These are phyloP conservation scores for Drosophila pegasa DNA, from an alignment of 2,888 invertebrate genomes.

Conservation along the genomic window DNA sequence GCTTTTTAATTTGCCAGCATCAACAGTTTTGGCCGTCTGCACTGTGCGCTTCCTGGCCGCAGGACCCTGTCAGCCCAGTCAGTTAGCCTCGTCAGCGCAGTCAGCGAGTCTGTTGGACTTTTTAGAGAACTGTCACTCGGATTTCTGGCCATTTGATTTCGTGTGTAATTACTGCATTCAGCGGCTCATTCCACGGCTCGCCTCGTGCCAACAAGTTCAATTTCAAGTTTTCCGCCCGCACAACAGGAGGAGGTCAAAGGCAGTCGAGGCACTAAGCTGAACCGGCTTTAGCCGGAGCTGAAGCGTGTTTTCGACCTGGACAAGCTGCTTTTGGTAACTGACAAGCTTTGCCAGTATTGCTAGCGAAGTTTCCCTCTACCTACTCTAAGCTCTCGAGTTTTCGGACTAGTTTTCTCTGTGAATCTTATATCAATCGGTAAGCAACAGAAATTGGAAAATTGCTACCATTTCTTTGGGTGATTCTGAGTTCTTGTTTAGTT, in stretches of 20 bases:
- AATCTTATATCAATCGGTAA: neutral
- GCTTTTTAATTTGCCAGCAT: constrained; percentile 53
- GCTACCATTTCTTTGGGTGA: constrained; percentile 1
- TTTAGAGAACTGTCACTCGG: constrained; percentile 70
- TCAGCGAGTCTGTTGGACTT: constrained; percentile 56
- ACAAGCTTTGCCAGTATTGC: neutral
- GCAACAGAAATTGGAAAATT: neutral
- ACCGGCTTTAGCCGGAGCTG: neutral
- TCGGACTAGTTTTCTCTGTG: neutral
- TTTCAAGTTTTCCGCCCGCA: constrained; percentile 59
- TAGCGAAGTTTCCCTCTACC: constrained; percentile 15
- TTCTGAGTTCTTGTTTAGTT: neutral
- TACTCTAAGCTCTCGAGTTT: too few species aligned
- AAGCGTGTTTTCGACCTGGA: constrained; percentile 22
- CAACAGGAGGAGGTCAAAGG: constrained; percentile 47
- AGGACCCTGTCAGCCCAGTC: constrained; percentile 46
- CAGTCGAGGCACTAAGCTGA: constrained; percentile 36
- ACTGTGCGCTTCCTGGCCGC: constrained; percentile 34
- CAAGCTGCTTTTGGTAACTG: constrained; percentile 8
- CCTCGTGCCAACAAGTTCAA: constrained; percentile 52
- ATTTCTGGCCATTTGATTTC: constrained; percentile 73
- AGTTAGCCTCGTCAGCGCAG: constrained; percentile 37
- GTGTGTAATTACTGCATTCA: constrained; percentile 66
- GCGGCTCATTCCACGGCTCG: neutral
- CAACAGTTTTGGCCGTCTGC: constrained; percentile 49